Base-by-base conservation (phyloP, 2,113 vertebrate species). In the Bombycilla garrulus region DNA sequence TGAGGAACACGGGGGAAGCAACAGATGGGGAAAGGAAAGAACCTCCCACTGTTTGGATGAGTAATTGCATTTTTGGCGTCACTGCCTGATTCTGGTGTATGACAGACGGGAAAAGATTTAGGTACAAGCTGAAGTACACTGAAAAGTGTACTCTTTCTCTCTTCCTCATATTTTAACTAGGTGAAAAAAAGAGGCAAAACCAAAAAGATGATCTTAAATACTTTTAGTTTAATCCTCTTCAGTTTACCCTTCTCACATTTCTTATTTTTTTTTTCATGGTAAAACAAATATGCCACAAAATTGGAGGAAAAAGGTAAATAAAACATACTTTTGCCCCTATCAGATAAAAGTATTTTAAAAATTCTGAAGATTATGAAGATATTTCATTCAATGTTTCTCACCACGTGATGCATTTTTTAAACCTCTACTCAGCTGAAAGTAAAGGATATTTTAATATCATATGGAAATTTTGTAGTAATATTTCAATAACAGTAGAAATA, bases 161-260 rank as follows among this genome's bases (percentile, higher is more conserved):
- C 10, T 19, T 86, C 21, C 28, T 40, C 21, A 12, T 53, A 60
- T 29, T 69, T 15, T 6, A 86, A 35, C 23, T 35, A 40, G 14
- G 15, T 23, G 24, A 5, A 40, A 64, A 60, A 87, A 92, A 51
- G 44, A 73, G 79, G 9, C 19, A 85, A 90, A 81, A 33, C 4
- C 25, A 62, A 72, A 66, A 11, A 33, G 0, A 45, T 0, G 0
- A 19, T 50, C 10, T 31, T 36, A 58, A 82, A 81, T 8, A 17
- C 58, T 70, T 90, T 62, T 13, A 24, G 70, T 73, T 48, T 48
- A 53, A 48, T n/a, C 10, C 11, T 35, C 28, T 78, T 7, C 19
- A 47, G 10, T 45, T 78, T 18, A 65, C 5, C 3, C 10, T 72
- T 77, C 40, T 81, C 35, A 35, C 13, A 8, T 70, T 33, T 89